phyloP scores from a whole-genome alignment of 2,888 invertebrate genomes.

The Euproctis similis region DNA sequence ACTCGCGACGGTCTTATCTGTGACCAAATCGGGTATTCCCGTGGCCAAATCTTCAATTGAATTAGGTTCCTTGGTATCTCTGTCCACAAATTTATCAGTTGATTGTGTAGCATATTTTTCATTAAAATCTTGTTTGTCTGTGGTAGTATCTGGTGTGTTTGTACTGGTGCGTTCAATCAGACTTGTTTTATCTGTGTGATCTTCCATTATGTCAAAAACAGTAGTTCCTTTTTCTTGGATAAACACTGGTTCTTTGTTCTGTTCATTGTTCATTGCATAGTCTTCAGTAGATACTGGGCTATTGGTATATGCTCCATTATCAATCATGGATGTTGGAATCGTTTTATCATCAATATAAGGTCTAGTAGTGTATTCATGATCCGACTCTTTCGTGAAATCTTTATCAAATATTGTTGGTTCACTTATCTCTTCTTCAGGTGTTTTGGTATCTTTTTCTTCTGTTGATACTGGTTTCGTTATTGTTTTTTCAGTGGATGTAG shows the following conservation, averaged over 20 bases:
- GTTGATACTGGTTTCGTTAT: conserved; percentile 1
- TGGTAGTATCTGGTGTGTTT: conserved; percentile 1
- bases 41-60: no score
- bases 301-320: no score
- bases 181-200: conserved; percentile 5
- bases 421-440: neutral
- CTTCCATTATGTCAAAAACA: neutral
- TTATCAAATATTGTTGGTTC: no score
- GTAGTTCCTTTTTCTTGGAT: conserved; percentile 7
- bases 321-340: no score
- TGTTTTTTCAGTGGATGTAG: conserved; percentile 4
- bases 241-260: conserved; percentile 8
- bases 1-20: no score
- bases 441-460: conserved; percentile 2
- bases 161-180: neutral
- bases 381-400: no score
- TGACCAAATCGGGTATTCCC: no score
- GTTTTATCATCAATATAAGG: no score
- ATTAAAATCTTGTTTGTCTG: conserved; percentile 3
- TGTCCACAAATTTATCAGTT: neutral
- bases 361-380: no score
- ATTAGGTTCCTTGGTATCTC: neutral
- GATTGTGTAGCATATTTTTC: conserved; percentile 1
- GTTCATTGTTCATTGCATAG: no score
- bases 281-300: no score